Conservation (phyloP, 2,888 invertebrate genomes). For the Embidobia sp. region DNA sequence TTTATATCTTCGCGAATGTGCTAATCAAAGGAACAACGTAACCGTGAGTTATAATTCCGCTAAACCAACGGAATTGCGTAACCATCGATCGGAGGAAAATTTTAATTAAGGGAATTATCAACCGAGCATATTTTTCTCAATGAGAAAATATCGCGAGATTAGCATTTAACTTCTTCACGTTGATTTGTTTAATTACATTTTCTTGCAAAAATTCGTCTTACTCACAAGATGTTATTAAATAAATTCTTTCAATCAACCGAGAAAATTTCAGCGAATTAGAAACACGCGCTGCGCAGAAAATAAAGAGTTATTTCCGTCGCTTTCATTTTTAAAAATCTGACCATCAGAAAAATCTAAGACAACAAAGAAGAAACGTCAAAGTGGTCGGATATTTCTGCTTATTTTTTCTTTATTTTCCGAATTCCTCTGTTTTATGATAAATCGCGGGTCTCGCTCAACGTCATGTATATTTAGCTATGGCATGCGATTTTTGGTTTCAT, state of each 20-base stretch:
- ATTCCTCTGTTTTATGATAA: constrained; percentile 41
- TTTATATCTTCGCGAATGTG: constrained; percentile 16
- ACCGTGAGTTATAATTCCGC: constrained; percentile 37
- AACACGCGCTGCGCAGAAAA: too few species aligned
- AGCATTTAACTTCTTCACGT: background rate
- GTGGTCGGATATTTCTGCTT: constrained; percentile 1
- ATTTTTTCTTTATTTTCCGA: constrained; percentile 3
- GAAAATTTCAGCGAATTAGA: too few species aligned
- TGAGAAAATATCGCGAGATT: too few species aligned
- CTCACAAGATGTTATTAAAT: too few species aligned
- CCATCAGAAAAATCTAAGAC: background rate
- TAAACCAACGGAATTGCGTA: constrained; percentile 12
- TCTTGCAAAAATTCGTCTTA: too few species aligned
- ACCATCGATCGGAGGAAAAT: constrained; percentile 5
- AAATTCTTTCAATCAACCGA: too few species aligned
- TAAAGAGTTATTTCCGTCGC: too few species aligned
- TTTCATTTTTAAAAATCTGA: background rate
- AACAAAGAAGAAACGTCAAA: background rate
- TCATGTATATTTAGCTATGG: constrained; percentile 50
- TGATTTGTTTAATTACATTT: too few species aligned
- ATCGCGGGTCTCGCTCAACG: constrained; percentile 44
- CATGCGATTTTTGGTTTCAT: constrained; percentile 51
- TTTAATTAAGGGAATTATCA: constrained; percentile 8
- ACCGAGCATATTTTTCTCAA: too few species aligned
- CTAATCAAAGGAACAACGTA: constrained; percentile 27